phyloP scores from a whole-genome alignment of 2,797 vertebrate genomes.

The Tokudaia tokunoshimensis region DNA sequence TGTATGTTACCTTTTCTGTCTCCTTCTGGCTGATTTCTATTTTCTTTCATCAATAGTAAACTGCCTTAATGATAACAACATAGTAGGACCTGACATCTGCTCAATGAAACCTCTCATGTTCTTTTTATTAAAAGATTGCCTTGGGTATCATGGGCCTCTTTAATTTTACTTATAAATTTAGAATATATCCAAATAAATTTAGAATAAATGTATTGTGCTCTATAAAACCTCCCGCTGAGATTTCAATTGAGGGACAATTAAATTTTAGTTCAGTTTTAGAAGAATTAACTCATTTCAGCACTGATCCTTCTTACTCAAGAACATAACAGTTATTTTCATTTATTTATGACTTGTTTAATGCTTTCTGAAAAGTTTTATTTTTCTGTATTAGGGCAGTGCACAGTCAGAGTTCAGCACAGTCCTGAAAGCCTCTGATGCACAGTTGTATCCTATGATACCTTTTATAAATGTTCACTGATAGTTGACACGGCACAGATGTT shows the following conservation, averaged over 20 bases:
- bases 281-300: conserved; percentile 15
- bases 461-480: background rate
- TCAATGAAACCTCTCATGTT: conserved; percentile 13
- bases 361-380: conserved; percentile 16
- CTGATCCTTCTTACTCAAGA: background rate
- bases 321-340: conserved; percentile 45
- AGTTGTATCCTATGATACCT: background rate
- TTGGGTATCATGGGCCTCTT: background rate
- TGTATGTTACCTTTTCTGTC: background rate
- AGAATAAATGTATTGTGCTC: conserved; percentile 45
- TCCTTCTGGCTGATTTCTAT: background rate
- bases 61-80: conserved; percentile 32
- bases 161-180: conserved; percentile 66
- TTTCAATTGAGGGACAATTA: conserved; percentile 65
- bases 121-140: conserved; percentile 46
- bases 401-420: background rate
- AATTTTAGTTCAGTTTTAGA: conserved; percentile 41
- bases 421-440: background rate
- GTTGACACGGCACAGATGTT: background rate
- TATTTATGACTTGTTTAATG: conserved; percentile 50
- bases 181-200: conserved; percentile 64
- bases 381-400: background rate
- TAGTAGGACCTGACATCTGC: conserved; percentile 25
- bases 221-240: conserved; percentile 47
- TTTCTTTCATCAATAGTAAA: background rate